These are phyloP conservation scores for Cordilura impudica DNA, from an alignment of 2,888 invertebrate genomes.

Conservation along the genomic window DNA sequence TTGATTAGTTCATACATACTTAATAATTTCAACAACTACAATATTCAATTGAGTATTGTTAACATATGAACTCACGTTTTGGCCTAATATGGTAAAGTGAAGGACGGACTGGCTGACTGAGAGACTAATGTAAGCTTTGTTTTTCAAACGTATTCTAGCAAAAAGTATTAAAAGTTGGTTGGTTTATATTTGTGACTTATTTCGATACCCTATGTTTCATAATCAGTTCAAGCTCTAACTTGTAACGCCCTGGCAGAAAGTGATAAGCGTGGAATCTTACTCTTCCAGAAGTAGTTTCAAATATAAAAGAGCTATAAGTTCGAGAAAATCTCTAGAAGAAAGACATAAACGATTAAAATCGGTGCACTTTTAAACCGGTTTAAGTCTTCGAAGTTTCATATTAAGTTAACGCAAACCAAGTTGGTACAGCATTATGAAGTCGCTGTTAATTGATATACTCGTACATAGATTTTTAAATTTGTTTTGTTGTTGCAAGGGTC, in stretches of 20 bases:
- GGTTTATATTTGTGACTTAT: constrained; percentile 5
- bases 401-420: too few relatives aligned
- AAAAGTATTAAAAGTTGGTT: constrained; percentile 14
- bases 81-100: constrained; percentile 55
- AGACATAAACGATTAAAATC: too few relatives aligned
- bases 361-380: too few relatives aligned
- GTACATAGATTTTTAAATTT: not conserved
- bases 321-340: too few relatives aligned
- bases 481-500: not conserved
- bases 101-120: constrained; percentile 40
- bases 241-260: too few relatives aligned
- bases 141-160: not conserved
- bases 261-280: too few relatives aligned
- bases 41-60: constrained; percentile 40
- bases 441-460: not conserved
- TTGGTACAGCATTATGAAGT: too few relatives aligned
- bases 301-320: too few relatives aligned
- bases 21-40: constrained; percentile 3
- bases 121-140: not conserved
- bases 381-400: too few relatives aligned
- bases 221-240: too few relatives aligned
- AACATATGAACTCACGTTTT: constrained; percentile 65
- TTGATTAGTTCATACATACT: not conserved
- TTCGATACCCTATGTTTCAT: constrained; percentile 10
- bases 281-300: too few relatives aligned